These are phyloP conservation scores for Apteryx owenii DNA, from an alignment of 2,113 vertebrate species.

Conservation along the genomic window DNA sequence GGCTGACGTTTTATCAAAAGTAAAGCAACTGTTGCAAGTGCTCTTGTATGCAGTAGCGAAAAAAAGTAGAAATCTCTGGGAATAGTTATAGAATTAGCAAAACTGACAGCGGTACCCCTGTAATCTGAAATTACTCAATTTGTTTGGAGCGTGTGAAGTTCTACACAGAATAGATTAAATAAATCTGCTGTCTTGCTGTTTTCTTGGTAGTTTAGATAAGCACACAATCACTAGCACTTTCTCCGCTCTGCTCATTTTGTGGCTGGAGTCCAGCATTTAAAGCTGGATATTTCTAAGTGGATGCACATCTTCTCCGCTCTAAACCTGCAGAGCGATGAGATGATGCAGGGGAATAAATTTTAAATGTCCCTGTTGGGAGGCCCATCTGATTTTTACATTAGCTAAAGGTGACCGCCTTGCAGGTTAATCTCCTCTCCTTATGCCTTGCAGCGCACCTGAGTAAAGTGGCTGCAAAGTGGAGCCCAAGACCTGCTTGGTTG, in stretches of 20 bases:
- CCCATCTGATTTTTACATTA: slow-evolving; percentile 57
- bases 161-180: background rate
- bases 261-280: background rate
- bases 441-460: background rate
- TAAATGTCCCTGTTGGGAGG: slow-evolving; percentile 34
- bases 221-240: background rate
- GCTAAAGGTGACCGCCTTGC: slow-evolving; percentile 29
- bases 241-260: background rate
- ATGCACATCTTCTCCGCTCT: background rate
- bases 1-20: background rate
- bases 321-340: background rate
- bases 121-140: background rate
- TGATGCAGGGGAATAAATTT: background rate
- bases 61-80: background rate
- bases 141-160: background rate
- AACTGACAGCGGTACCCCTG: background rate
- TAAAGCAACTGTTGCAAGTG: background rate
- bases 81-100: background rate
- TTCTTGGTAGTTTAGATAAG: background rate
- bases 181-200: background rate
- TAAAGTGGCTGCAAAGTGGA: background rate
- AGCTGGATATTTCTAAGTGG: background rate
- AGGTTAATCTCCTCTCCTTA: slow-evolving; percentile 26
- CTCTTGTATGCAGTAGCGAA: background rate
- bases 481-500: background rate